Conservation (phyloP, 2,888 invertebrate species). For the Pandemis heparana region DNA sequence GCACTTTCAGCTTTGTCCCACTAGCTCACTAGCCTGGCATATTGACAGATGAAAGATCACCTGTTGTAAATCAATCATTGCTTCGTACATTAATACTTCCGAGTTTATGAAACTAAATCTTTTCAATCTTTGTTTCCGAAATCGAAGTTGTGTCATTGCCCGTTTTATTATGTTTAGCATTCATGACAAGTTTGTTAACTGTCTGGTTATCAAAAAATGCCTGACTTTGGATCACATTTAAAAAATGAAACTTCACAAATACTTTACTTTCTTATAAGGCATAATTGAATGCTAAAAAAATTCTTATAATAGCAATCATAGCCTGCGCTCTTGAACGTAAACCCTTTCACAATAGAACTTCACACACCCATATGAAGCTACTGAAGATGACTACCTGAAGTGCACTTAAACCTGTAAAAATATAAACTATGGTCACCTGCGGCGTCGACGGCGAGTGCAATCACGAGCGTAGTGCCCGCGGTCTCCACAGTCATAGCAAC, state of each 20-base stretch:
- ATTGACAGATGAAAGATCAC: background rate
- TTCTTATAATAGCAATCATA: background rate
- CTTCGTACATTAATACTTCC: background rate
- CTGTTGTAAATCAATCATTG: background rate
- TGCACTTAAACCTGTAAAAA: constrained; percentile 2
- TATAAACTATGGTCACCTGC: constrained; percentile 66
- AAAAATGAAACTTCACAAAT: too few relatives aligned
- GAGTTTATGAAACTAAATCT: background rate
- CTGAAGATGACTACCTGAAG: background rate
- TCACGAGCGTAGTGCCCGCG: constrained; percentile 97
- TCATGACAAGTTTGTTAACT: background rate
- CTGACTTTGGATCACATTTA: too few relatives aligned
- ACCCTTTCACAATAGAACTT: background rate
- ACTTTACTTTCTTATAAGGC: background rate
- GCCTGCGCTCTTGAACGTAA: background rate
- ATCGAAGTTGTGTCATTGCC: background rate
- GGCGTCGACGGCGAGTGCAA: constrained; percentile 90
- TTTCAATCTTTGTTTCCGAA: background rate
- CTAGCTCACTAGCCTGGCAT: background rate
- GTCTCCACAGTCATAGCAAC: constrained; percentile 97
- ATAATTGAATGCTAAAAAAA: background rate
- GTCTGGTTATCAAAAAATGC: background rate
- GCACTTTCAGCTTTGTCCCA: constrained; percentile 18
- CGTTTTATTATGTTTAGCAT: background rate
- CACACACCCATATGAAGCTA: background rate